A percentile compares a stretch with the other conserved stretches of the same genome.
These are phyloP conservation scores for Acronicta alni DNA, from an alignment of 2,888 invertebrate species.

Conservation along the genomic window DNA sequence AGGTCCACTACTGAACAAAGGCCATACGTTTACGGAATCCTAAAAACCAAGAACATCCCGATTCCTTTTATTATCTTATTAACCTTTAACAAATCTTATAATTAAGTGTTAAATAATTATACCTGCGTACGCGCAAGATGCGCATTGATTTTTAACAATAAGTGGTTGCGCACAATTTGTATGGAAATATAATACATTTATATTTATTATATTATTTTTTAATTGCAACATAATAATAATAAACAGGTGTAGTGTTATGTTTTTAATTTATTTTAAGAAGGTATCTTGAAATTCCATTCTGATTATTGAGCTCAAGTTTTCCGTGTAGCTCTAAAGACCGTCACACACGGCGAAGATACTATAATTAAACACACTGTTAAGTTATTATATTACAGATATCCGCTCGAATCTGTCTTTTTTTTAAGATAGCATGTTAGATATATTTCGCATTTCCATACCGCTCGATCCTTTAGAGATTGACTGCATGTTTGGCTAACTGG, in stretches of 20 bases:
- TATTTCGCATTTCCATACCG: too few species aligned
- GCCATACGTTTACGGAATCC: not conserved
- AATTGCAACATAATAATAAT: slow-evolving; percentile 5
- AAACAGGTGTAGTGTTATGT: slow-evolving; percentile 1
- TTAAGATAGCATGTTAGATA: too few species aligned
- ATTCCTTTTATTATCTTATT: slow-evolving; percentile 11
- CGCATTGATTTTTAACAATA: slow-evolving; percentile 16
- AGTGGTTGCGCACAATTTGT: slow-evolving; percentile 32
- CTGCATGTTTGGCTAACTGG: too few species aligned
- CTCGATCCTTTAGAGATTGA: too few species aligned
- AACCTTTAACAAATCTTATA: slow-evolving; percentile 26
- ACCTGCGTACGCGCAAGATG: not conserved
- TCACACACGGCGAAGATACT: too few species aligned
- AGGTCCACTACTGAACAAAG: too few species aligned
- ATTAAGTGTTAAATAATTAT: slow-evolving; percentile 25
- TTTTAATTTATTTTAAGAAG: slow-evolving; percentile 3
- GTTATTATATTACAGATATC: too few species aligned
- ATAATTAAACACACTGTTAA: too few species aligned
- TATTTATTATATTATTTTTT: slow-evolving; percentile 1
- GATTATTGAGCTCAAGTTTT: too few species aligned
- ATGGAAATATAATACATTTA: slow-evolving; percentile 17
- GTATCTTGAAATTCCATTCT: not conserved
- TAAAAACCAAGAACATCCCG: slow-evolving; percentile 7
- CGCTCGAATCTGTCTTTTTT: too few species aligned
- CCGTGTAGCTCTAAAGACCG: too few species aligned